Percentiles rank a stretch among this genome's conserved stretches.
These are phyloP conservation scores for Thryonomys swinderianus DNA, from an alignment of 2,113 vertebrate species.

Conservation along the genomic window DNA sequence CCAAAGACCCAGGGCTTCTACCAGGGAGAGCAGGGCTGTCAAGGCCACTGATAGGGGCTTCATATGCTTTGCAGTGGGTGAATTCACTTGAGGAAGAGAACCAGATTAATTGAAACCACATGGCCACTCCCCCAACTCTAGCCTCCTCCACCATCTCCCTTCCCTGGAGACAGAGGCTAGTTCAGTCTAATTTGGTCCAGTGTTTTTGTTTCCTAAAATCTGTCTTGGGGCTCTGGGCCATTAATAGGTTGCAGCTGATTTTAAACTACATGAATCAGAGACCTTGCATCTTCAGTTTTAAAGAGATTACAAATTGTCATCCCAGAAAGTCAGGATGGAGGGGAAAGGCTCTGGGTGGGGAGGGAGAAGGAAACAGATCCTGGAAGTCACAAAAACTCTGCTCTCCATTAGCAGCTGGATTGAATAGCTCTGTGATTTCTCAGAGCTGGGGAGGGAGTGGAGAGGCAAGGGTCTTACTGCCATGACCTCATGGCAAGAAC, in stretches of 20 bases:
- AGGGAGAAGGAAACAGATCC: conserved; percentile 33
- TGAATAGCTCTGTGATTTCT: conserved; percentile 76
- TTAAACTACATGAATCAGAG: conserved; percentile 88
- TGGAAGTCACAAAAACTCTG: conserved; percentile 81
- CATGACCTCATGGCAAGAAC: not conserved
- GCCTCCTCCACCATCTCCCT: conserved; percentile 75
- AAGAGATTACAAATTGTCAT: conserved; percentile 88
- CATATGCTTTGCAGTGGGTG: conserved; percentile 85
- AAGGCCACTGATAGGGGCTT: conserved; percentile 75
- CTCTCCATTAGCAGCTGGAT: conserved; percentile 79
- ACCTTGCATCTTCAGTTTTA: conserved; percentile 84
- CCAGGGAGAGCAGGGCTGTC: conserved; percentile 79
- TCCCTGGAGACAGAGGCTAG: conserved; percentile 85
- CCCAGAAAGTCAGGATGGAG: conserved; percentile 79
- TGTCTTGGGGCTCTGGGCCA: conserved; percentile 83
- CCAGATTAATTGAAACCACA: conserved; percentile 89
- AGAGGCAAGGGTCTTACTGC: not conserved
- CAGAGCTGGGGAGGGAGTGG: conserved; percentile 9
- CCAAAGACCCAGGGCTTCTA: conserved; percentile 82
- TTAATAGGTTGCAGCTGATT: conserved; percentile 89
- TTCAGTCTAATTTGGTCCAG: conserved; percentile 87
- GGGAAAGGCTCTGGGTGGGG: conserved; percentile 50
- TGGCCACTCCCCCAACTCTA: conserved; percentile 82
- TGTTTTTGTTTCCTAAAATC: conserved; percentile 89
- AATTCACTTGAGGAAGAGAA: conserved; percentile 88